phyloP scores from a whole-genome alignment of 2,888 invertebrate genomes.

The Himalopsyche kuldschensis region DNA sequence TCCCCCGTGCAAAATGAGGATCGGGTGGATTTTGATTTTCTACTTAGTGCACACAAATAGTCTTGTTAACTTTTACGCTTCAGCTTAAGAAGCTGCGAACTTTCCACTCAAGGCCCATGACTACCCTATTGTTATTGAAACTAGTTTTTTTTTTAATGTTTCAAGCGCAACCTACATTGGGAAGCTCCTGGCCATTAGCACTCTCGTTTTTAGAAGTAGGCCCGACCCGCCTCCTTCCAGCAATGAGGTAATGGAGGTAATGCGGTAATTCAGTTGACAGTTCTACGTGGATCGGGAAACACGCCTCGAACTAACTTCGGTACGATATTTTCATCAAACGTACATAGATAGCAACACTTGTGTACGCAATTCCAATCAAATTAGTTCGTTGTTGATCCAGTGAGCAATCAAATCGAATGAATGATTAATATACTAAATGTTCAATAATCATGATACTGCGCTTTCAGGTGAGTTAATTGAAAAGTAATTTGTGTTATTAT shows the following conservation, averaged over 20 bases:
- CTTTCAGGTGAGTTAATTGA: not conserved
- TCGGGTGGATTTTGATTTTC: too few relatives aligned
- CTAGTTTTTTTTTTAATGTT: too few relatives aligned
- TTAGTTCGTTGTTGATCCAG: not conserved
- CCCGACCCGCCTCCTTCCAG: not conserved
- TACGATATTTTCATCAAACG: not conserved
- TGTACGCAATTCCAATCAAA: too few relatives aligned
- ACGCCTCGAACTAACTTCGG: not conserved
- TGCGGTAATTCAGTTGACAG: not conserved
- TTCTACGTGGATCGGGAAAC: not conserved
- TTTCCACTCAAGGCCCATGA: too few relatives aligned
- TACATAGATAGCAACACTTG: not conserved
- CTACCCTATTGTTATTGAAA: too few relatives aligned
- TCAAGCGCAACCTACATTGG: not conserved
- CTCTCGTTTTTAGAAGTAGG: not conserved
- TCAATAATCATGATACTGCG: not conserved
- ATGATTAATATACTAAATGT: not conserved
- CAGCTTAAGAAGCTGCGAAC: too few relatives aligned
- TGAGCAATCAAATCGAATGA: not conserved
- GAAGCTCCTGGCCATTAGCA: not conserved
- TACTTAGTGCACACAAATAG: too few relatives aligned
- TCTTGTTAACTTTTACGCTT: too few relatives aligned
- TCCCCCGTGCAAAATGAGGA: too few relatives aligned
- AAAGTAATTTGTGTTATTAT: too few relatives aligned
- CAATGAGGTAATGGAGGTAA: not conserved